A percentile compares a stretch with the other conserved stretches of the same genome.
Evolutionary conservation across 2,113 vertebrate species (phyloP).

Genomic region (Parotia lawesii): DNA sequence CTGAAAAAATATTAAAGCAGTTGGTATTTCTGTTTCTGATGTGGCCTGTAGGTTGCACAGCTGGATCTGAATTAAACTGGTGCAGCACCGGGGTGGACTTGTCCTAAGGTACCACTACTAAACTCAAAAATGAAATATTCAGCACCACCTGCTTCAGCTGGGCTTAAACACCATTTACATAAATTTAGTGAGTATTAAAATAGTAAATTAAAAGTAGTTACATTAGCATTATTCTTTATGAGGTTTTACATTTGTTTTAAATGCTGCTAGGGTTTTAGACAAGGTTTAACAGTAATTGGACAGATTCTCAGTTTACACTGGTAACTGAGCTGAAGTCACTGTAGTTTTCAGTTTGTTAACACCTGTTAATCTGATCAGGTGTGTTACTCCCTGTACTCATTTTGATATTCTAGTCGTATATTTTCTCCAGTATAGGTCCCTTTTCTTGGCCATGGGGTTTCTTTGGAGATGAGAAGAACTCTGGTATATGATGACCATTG

Average conservation of each 20-base stretch:
- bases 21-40: neutral
- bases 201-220: neutral
- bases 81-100: neutral
- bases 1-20: neutral
- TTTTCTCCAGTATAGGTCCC: neutral
- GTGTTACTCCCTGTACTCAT: neutral
- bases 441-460: neutral
- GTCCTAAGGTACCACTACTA: neutral
- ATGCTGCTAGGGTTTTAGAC: neutral
- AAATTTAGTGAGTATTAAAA: neutral
- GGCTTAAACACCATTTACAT: neutral
- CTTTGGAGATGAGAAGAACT: neutral
- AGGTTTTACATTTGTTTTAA: neutral
- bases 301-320: neutral
- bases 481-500: neutral
- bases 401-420: neutral
- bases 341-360: neutral
- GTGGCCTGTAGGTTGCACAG: neutral
- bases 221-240: neutral
- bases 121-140: neutral
- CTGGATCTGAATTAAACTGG: neutral
- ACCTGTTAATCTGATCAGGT: neutral
- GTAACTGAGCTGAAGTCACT: neutral
- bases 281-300: neutral
- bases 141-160: neutral